phyloP scores from a whole-genome alignment of 2,888 invertebrate species.

The Corbicula japonica region DNA sequence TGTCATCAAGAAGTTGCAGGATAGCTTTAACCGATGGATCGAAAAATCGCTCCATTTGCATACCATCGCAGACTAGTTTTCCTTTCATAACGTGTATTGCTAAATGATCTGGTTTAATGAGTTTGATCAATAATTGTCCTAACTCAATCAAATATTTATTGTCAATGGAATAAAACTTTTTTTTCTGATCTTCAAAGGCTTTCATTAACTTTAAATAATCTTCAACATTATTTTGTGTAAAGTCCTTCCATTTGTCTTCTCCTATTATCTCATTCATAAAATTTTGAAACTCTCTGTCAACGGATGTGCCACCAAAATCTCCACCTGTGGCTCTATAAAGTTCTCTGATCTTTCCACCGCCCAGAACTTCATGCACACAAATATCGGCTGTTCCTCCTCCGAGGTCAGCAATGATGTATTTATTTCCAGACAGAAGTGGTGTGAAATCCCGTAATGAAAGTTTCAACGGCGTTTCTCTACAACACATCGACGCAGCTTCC shows the following conservation, averaged over 20 bases:
- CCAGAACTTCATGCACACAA: conserved; percentile 6
- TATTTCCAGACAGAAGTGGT: no score
- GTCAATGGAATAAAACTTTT: neutral
- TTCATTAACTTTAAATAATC: neutral
- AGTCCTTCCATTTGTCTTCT: neutral
- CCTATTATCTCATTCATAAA: neutral
- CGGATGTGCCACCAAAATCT: neutral
- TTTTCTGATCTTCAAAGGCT: conserved; percentile 6
- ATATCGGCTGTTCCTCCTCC: conserved; percentile 2
- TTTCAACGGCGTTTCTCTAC: neutral
- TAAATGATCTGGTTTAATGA: neutral
- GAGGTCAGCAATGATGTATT: no score
- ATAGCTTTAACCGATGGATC: neutral
- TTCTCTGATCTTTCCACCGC: neutral
- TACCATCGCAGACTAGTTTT: neutral
- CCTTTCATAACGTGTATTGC: neutral
- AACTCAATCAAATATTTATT: neutral
- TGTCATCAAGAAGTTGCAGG: neutral
- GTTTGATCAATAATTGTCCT: neutral
- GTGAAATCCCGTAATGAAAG: neutral
- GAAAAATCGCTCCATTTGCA: neutral
- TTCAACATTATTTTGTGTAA: neutral
- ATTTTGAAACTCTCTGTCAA: neutral
- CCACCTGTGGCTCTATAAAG: neutral
- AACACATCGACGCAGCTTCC: conserved; percentile 3